These are phyloP conservation scores for Drosophila ambigua DNA, from an alignment of 1,140 invertebrate species.

Conservation along the genomic window DNA sequence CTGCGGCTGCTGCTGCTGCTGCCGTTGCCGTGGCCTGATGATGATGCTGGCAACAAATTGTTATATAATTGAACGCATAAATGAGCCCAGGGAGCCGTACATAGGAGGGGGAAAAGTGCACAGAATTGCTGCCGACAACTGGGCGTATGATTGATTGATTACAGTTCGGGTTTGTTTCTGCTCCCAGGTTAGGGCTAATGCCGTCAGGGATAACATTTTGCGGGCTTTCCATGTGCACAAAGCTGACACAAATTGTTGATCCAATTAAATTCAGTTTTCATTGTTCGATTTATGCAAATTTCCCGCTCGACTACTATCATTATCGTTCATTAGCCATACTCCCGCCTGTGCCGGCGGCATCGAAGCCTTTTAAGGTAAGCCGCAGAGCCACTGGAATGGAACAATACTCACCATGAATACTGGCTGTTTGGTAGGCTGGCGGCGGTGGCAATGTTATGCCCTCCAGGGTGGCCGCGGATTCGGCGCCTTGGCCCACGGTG, in stretches of 20 bases:
- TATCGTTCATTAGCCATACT: constrained; percentile 31
- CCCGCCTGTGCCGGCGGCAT: background rate
- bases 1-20: constrained; percentile 8
- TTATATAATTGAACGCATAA: constrained; percentile 70
- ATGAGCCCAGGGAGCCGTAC: constrained; percentile 28
- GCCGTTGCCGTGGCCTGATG: constrained; percentile 7
- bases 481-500: constrained; percentile 3
- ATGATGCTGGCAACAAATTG: constrained; percentile 64
- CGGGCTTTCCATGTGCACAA: constrained; percentile 21
- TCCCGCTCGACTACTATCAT: constrained; percentile 25
- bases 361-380: background rate
- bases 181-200: constrained; percentile 33
- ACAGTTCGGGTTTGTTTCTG: constrained; percentile 50
- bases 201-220: constrained; percentile 42
- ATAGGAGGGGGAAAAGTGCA: background rate
- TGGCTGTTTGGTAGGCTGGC: constrained; percentile 80
- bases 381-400: background rate
- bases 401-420: constrained; percentile 73
- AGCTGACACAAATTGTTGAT: constrained; percentile 37
- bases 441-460: constrained; percentile 73
- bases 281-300: constrained; percentile 42
- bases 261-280: constrained; percentile 48
- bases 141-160: constrained; percentile 76
- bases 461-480: constrained; percentile 58
- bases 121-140: constrained; percentile 30